phyloP scores from a whole-genome alignment of 2,888 invertebrate genomes.

The Byasa hedistus region DNA sequence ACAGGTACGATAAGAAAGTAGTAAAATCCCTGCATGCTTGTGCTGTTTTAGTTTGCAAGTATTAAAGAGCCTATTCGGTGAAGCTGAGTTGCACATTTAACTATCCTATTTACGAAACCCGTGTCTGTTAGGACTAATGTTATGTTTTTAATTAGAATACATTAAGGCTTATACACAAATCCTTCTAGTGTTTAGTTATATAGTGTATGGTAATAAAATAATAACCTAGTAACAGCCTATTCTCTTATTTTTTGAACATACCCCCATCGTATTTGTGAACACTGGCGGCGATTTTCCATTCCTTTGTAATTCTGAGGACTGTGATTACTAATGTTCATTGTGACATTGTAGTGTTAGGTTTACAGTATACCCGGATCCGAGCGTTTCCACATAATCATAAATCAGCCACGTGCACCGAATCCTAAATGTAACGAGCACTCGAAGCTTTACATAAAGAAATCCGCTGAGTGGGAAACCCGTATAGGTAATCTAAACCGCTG shows the following conservation, averaged over 20 bases:
- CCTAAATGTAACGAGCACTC: constrained; percentile 45
- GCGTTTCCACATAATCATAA: constrained; percentile 61
- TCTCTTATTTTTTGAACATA: no score
- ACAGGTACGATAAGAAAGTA: not conserved
- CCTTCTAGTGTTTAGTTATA: no score
- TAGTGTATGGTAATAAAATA: no score
- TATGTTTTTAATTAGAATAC: no score
- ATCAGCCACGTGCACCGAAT: constrained; percentile 62
- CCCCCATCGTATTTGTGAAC: no score
- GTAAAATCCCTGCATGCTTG: not conserved
- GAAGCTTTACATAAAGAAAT: constrained; percentile 43
- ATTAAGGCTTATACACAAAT: no score
- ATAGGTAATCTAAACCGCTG: constrained; percentile 67
- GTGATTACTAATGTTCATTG: constrained; percentile 8
- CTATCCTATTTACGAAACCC: not conserved
- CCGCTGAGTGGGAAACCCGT: constrained; percentile 59
- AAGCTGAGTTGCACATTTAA: not conserved
- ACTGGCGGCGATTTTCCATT: no score
- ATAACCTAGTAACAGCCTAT: no score
- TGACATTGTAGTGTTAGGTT: constrained; percentile 2
- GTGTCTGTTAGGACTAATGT: not conserved
- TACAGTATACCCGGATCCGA: constrained; percentile 47
- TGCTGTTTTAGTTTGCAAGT: not conserved
- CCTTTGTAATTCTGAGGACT: not conserved
- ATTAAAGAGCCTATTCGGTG: not conserved